Conservation (phyloP, 2,113 vertebrate species). For the Vulpes lagopus region DNA sequence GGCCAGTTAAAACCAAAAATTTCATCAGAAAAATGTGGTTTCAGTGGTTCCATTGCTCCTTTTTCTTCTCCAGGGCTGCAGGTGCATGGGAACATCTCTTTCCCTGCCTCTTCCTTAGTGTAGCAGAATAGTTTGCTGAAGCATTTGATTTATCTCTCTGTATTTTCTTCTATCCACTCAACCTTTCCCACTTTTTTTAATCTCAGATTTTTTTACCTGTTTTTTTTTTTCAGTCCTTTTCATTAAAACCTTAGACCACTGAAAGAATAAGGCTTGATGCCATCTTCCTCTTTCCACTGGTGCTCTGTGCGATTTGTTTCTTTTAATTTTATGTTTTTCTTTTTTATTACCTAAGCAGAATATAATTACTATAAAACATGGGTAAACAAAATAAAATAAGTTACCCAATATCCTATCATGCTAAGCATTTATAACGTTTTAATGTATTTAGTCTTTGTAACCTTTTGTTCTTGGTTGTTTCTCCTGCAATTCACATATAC, state of each 20-base stretch:
- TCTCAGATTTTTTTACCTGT: neutral
- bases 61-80: neutral
- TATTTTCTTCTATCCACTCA: neutral
- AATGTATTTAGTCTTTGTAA: neutral
- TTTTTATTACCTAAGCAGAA: neutral
- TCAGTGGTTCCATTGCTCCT: too few relatives aligned
- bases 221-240: neutral
- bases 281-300: neutral
- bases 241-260: neutral
- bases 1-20: neutral
- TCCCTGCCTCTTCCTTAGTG: neutral
- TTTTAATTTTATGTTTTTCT: neutral
- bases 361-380: neutral
- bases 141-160: neutral
- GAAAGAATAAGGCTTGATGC: neutral
- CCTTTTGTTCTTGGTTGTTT: neutral
- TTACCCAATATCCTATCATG: neutral
- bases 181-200: neutral
- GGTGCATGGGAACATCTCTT: rapidly evolving
- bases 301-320: neutral
- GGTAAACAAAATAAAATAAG: neutral
- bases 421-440: neutral
- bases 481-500: neutral
- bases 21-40: neutral
- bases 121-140: neutral